Base-by-base conservation (phyloP, 2,797 vertebrate genomes). In the Eutrigla gurnardus region DNA sequence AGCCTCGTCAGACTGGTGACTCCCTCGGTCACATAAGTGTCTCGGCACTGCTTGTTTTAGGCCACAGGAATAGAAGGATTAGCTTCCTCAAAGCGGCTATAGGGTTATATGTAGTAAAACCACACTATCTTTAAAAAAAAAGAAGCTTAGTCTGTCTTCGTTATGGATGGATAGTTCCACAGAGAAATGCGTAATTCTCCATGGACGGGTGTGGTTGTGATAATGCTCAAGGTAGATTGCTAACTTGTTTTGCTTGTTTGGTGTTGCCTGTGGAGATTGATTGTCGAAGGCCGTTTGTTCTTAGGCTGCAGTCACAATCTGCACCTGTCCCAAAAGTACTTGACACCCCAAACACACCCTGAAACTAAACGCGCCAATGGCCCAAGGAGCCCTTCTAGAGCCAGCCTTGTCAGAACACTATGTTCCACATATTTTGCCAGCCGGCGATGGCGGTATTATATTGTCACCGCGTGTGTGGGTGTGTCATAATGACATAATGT, bases 101-200 rank as follows among this genome's bases (percentile, higher is more conserved):
- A 79, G 1, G 70, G 81, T 86, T 88, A 77, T 80, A 87, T 85
- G 70, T 81, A 81, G 85, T 18, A 78, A 58, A 76, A 82, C 57
- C 71, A 45, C 60, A 43, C 68, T 82, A 58, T 80, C 4, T 77
- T 73, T 62, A 50, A 59, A 43, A 53, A 53, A 66, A 47, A 39
- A 68, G 25, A 25, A 80, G 46, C 25, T 10, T 32, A 11, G 50
- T 39, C 32, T 47, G 36, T 25, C 25, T 25, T 25, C 25, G 1
- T 25, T 25, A 25, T 25, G 25, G 25, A 50, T 6, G 9, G 25
- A 25, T 5, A 2, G 5, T 60, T 64, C 14, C 46, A 43, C 39
- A 14, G 18, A 47, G 49, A 12, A 2, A 52, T 3, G 1, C 25
- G 25, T 25, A 40, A 73, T 1, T 65, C 46, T 59, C 32, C 37